A percentile compares a stretch with the other conserved stretches of the same genome.
These are phyloP conservation scores for Recurvirostra avosetta DNA, from an alignment of 2,113 vertebrate genomes.

Conservation along the genomic window DNA sequence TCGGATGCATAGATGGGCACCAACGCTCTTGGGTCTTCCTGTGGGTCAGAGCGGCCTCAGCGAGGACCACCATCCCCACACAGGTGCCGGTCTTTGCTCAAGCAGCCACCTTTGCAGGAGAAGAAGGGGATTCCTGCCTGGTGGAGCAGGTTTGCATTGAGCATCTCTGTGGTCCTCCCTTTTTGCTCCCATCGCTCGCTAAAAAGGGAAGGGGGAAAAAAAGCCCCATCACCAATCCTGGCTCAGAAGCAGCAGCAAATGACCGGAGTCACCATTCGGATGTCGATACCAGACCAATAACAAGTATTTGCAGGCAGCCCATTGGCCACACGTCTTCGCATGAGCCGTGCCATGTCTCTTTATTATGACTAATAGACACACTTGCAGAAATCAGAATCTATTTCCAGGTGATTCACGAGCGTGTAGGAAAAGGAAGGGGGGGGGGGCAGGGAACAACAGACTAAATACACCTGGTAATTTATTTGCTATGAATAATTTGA, in stretches of 20 bases:
- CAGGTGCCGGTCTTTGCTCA: accelerated
- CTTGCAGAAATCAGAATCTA: slow-evolving; percentile 39
- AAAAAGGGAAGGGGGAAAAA: neutral
- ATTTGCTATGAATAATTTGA: slow-evolving; percentile 60
- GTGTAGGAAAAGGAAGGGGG: neutral
- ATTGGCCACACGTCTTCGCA: neutral
- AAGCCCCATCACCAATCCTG: accelerated
- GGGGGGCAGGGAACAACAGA: neutral
- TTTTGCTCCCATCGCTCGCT: neutral
- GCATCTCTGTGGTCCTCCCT: neutral
- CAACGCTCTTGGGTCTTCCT: accelerated
- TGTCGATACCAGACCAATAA: neutral
- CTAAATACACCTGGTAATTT: slow-evolving; percentile 59
- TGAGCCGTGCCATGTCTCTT: neutral
- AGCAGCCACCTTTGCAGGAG: neutral
- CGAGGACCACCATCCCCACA: accelerated
- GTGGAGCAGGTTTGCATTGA: accelerated
- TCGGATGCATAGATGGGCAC: accelerated
- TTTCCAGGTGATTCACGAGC: slow-evolving; percentile 45
- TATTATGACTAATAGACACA: slow-evolving; percentile 42
- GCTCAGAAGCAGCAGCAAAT: neutral
- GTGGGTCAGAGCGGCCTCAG: accelerated
- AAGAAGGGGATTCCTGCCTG: neutral
- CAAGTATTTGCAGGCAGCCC: neutral
- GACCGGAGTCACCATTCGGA: neutral